Evolutionary conservation across 2,888 invertebrate genomes (phyloP).

Genomic region (Pollenia amentaria): DNA sequence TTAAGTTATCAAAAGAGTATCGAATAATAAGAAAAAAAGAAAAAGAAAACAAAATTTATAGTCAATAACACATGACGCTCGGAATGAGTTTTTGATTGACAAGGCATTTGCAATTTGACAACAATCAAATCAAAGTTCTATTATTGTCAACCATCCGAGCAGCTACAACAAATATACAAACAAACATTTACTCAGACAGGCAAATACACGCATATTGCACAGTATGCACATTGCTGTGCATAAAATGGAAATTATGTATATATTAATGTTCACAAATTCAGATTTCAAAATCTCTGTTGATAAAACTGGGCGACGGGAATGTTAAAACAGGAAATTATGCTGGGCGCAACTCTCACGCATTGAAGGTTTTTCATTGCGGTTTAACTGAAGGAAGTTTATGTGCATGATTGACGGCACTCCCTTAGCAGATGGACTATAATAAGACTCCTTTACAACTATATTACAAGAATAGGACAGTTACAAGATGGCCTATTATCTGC

Average conservation of each 20-base stretch:
- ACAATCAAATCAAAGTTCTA: constrained; percentile 66
- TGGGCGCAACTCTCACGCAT: too few relatives aligned
- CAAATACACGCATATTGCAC: background rate
- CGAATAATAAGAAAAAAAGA: background rate
- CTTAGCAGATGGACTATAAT: too few relatives aligned
- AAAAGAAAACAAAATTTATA: constrained; percentile 36
- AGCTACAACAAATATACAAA: constrained; percentile 1
- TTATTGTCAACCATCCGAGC: constrained; percentile 12
- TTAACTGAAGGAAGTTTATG: too few relatives aligned
- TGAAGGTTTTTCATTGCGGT: too few relatives aligned
- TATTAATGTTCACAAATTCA: background rate
- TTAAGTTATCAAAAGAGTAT: background rate
- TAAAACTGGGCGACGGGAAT: too few relatives aligned
- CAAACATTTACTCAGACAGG: background rate
- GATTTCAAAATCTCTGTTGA: too few relatives aligned
- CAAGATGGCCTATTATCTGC: too few relatives aligned
- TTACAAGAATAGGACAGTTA: too few relatives aligned
- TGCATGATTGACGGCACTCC: too few relatives aligned
- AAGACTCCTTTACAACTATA: too few relatives aligned
- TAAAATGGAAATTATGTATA: background rate
- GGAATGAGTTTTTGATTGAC: constrained; percentile 71
- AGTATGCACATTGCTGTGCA: background rate
- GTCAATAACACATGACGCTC: constrained; percentile 61
- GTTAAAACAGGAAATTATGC: too few relatives aligned
- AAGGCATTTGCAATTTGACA: constrained; percentile 66